These are phyloP conservation scores for Mesoclemmys tuberculata DNA, from an alignment of 2,113 vertebrate genomes.

Conservation along the genomic window DNA sequence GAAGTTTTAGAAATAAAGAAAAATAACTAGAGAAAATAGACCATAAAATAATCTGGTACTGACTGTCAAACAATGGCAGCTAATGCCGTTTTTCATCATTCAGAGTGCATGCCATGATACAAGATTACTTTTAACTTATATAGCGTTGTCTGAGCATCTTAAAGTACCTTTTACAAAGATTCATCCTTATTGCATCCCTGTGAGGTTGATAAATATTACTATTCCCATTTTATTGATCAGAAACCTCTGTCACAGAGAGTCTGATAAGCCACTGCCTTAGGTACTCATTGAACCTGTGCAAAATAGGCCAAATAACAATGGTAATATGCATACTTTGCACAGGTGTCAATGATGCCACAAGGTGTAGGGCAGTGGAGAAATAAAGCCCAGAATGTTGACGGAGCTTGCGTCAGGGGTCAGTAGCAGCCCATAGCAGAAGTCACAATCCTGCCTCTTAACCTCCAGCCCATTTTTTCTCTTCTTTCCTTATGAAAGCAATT, in stretches of 20 bases:
- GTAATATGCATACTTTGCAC: neutral
- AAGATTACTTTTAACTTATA: slow-evolving; percentile 1
- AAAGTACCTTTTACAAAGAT: slow-evolving; percentile 22
- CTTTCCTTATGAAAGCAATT: neutral
- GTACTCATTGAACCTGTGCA: neutral
- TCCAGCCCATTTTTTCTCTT: neutral
- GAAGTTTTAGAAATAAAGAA: slow-evolving; percentile 32
- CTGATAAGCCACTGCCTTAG: neutral
- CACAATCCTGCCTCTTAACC: neutral
- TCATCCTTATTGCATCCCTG: neutral
- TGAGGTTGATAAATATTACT: neutral
- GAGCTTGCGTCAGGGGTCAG: neutral
- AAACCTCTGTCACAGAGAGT: neutral
- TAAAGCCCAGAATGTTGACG: neutral
- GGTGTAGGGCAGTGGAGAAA: neutral
- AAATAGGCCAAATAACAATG: neutral
- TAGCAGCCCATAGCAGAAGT: neutral
- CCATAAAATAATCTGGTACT: neutral
- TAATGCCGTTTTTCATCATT: slow-evolving; percentile 19
- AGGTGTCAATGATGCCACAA: neutral
- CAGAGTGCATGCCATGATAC: neutral
- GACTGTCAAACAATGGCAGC: neutral
- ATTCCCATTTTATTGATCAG: neutral
- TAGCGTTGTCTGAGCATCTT: neutral
- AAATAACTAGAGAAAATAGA: neutral